A percentile compares a stretch with the other conserved stretches of the same genome.
Evolutionary conservation across 1,140 invertebrate species (phyloP).

Genomic region (Drosophila rufa): DNA sequence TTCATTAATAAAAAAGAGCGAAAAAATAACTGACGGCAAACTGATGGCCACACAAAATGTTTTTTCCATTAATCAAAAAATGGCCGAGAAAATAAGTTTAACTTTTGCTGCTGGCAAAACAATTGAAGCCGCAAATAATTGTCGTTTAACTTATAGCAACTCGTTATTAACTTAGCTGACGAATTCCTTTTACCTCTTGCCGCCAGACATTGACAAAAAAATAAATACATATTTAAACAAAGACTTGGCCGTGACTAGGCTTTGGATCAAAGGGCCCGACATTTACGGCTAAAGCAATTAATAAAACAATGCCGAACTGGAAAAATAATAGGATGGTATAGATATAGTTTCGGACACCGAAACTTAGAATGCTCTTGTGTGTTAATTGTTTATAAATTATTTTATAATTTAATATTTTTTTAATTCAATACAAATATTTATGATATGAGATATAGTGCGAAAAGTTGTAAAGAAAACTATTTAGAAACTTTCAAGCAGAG

Average conservation of each 20-base stretch:
- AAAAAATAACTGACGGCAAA: background rate
- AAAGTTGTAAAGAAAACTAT: no score
- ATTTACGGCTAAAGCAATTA: slow-evolving; percentile 65
- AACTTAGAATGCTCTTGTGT: background rate
- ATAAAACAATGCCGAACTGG: slow-evolving; percentile 64
- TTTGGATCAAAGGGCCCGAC: slow-evolving; percentile 63
- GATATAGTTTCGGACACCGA: background rate
- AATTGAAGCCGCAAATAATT: slow-evolving; percentile 75
- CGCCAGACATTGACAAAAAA: slow-evolving; percentile 58
- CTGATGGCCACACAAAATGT: slow-evolving; percentile 51
- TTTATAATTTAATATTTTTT: no score
- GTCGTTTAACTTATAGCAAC: slow-evolving; percentile 53
- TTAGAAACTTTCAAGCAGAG: no score
- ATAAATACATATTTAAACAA: slow-evolving; percentile 50
- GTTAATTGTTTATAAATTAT: no score
- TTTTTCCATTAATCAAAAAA: slow-evolving; percentile 80
- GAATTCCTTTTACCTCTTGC: slow-evolving; percentile 55
- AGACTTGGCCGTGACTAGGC: slow-evolving; percentile 71
- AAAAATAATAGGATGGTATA: background rate
- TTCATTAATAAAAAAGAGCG: slow-evolving; percentile 51
- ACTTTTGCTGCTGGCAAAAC: slow-evolving; percentile 52
- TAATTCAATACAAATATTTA: no score
- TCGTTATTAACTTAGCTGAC: slow-evolving; percentile 77
- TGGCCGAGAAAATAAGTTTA: slow-evolving; percentile 30
- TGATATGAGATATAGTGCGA: no score